These are phyloP conservation scores for Apantesis nais DNA, from an alignment of 2,888 invertebrate species.

Conservation along the genomic window DNA sequence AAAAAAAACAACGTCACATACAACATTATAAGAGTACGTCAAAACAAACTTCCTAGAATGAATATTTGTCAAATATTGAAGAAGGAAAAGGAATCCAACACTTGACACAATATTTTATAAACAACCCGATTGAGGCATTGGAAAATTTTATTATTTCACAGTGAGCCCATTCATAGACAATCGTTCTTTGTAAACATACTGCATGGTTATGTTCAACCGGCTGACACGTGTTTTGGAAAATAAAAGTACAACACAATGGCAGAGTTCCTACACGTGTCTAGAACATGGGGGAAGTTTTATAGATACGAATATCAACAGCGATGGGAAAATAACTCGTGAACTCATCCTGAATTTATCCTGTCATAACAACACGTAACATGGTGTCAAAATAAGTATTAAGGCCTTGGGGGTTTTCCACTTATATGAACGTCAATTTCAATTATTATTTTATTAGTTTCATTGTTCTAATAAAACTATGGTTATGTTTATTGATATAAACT, in stretches of 20 bases:
- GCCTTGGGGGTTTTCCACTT: too few relatives aligned
- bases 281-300: background rate
- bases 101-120: slow-evolving; percentile 54
- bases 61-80: slow-evolving; percentile 37
- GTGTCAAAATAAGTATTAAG: too few relatives aligned
- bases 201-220: slow-evolving; percentile 32
- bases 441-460: too few relatives aligned
- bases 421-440: too few relatives aligned
- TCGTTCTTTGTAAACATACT: slow-evolving; percentile 53
- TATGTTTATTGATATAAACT: too few relatives aligned
- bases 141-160: slow-evolving; percentile 44
- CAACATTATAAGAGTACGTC: background rate
- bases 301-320: background rate
- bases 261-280: slow-evolving; percentile 21
- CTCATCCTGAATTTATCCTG: background rate
- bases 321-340: background rate
- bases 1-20: background rate
- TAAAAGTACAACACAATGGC: slow-evolving; percentile 43
- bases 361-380: background rate
- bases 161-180: slow-evolving; percentile 49
- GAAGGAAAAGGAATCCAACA: slow-evolving; percentile 21
- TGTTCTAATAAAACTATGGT: too few relatives aligned
- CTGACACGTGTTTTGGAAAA: slow-evolving; percentile 47
- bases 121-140: slow-evolving; percentile 42
- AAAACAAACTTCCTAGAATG: slow-evolving; percentile 7